phyloP scores from a whole-genome alignment of 1,140 invertebrate genomes.

The Chlorops oryzae region DNA sequence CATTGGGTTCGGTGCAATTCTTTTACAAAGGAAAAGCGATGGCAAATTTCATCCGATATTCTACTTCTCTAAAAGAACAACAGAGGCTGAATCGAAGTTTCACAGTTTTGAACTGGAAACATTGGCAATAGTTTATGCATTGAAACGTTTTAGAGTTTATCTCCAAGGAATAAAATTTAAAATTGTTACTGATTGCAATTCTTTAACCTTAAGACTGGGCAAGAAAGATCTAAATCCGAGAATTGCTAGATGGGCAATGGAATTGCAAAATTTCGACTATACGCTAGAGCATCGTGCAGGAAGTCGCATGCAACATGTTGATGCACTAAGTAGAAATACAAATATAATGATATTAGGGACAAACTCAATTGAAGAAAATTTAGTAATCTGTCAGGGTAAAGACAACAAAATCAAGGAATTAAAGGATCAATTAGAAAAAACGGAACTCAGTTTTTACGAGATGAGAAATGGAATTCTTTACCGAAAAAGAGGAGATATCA shows the following conservation, averaged over 20 bases:
- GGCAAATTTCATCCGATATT: slow-evolving; percentile 10
- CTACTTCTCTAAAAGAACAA: slow-evolving; percentile 21
- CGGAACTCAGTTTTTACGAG: too few relatives aligned
- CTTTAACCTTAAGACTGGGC: slow-evolving; percentile 38
- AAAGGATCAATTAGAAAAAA: neutral
- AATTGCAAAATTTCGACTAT: neutral
- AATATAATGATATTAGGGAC: too few relatives aligned
- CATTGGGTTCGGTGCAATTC: neutral
- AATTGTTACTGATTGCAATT: slow-evolving; percentile 46
- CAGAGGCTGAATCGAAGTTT: slow-evolving; percentile 45
- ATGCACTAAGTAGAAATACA: neutral
- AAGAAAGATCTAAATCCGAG: slow-evolving; percentile 40
- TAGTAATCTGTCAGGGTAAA: too few relatives aligned
- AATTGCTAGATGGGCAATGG: slow-evolving; percentile 34
- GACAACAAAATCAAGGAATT: neutral
- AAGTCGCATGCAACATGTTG: neutral
- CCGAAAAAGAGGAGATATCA: too few relatives aligned
- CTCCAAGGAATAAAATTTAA: slow-evolving; percentile 48
- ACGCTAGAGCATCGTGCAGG: slow-evolving; percentile 2
- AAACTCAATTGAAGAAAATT: too few relatives aligned
- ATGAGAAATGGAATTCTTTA: too few relatives aligned
- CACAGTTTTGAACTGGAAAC: slow-evolving; percentile 50
- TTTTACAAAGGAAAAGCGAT: slow-evolving; percentile 16
- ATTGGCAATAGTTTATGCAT: slow-evolving; percentile 47
- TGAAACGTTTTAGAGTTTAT: slow-evolving; percentile 51